These are phyloP conservation scores for Lineus longissimus DNA, from an alignment of 1,140 invertebrate genomes.

Conservation along the genomic window DNA sequence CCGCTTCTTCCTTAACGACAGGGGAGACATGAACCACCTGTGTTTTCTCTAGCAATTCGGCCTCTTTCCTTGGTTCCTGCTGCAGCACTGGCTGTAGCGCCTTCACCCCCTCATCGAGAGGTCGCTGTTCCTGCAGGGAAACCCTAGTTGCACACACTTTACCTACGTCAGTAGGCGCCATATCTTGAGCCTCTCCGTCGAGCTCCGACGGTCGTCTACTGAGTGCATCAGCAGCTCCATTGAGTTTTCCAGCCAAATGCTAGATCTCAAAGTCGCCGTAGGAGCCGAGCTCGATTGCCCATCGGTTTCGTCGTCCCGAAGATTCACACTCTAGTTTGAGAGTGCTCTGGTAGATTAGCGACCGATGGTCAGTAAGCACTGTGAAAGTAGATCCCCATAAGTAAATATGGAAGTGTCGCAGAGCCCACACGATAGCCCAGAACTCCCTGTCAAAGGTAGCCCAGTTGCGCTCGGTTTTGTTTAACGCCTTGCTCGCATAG, in stretches of 20 bases:
- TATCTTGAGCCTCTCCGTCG: too few relatives aligned
- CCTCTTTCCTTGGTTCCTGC: too few relatives aligned
- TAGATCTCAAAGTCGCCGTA: neutral
- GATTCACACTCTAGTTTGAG: neutral
- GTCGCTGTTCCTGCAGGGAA: too few relatives aligned
- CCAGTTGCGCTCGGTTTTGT: slow-evolving; percentile 5
- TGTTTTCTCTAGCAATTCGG: too few relatives aligned
- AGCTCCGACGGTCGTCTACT: neutral
- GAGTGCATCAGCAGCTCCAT: slow-evolving; percentile 5
- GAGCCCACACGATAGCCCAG: neutral
- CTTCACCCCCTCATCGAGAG: too few relatives aligned
- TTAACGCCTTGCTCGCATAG: slow-evolving; percentile 27
- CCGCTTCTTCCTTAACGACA: too few relatives aligned
- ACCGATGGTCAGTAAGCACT: slow-evolving; percentile 6
- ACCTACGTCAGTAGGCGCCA: too few relatives aligned
- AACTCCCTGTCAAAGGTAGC: slow-evolving; percentile 4
- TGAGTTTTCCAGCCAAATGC: neutral
- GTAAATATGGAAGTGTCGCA: slow-evolving; percentile 2
- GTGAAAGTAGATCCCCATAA: neutral
- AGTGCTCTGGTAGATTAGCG: neutral
- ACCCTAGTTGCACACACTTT: too few relatives aligned
- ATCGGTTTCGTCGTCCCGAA: neutral
- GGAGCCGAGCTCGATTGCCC: neutral
- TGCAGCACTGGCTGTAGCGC: too few relatives aligned
- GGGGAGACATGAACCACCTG: too few relatives aligned